Base-by-base conservation (phyloP, 2,888 invertebrate genomes). In the Amphipoea lucens region DNA sequence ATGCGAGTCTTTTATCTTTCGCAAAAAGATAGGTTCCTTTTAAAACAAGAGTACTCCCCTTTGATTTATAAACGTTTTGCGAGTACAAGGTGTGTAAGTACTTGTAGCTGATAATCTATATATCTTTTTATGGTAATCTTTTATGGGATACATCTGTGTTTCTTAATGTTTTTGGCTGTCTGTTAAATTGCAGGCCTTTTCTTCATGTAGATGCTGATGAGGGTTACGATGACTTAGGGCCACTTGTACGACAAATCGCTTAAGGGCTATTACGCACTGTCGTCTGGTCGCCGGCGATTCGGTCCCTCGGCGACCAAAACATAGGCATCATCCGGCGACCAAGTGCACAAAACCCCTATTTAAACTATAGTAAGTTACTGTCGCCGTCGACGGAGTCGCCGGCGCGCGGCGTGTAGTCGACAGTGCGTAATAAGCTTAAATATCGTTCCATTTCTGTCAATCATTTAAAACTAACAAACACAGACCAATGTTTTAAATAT, bases 1-100 rank as follows among this genome's bases (percentile, higher is more conserved):
- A 89, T 90, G 63, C 80, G 36, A 79, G 83, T 75, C 80, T 85
- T 85, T 84, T 83, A 86, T 89, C 89, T 86, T 84, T 77, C n/a
- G 82, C 86, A 89, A 89, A 89, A 88, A 88, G 89, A 77, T 85
- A 74, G 67, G 87, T 87, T 82, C 69, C 80, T 79, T 79, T 79
- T 86, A 74, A 88, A 89, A 89, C 86, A 90, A 90, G 81, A 88
- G 72, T 67, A n/a, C 5, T 60, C 57, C 74, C 79, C 82, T 85
- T 83, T 88, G 89, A 89, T 89, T 89, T 89, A 88, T 88, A 83
- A 84, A 82, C 62, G 75, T 63, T 81, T 76, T 40, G 77, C 80
- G 70, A 65, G 78, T 72, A 82, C 79, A 90, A 87, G 85, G 87
- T 89, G 88, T 79, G 76, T 82, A 73, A 82, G 73, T 75, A 69